Evolutionary conservation across 2,888 invertebrate genomes (phyloP), one percentile per base, ranked within the genome.

Genomic region (Junonia oenone): DNA sequence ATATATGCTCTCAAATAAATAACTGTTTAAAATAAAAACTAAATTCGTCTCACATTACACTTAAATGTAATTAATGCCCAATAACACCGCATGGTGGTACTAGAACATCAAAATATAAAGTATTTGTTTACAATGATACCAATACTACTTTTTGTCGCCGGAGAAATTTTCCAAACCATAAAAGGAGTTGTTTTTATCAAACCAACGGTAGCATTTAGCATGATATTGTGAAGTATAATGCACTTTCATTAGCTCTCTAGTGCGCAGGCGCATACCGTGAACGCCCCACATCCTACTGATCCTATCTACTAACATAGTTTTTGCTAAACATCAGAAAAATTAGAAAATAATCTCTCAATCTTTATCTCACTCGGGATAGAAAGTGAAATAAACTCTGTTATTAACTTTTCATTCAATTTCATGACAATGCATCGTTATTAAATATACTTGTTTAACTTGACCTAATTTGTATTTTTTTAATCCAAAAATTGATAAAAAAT

Each of bases 291-390:
- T 54, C 53, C 48, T 40, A 13, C 43, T 13, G 51, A 60, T 60
- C 46, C 51, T 60, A 60, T 60, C 60, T 56, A 19, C 4, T 43
- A 47, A 22, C 50, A 56, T 33, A 55, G 58, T 46, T 52, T 55
- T 51, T 46, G 37, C 48, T 50, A 48, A 54, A 33, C 53, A 46
- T 17, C 26, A 43, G 40, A 54, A 48, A 54, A 54, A 48, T 47
- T 3, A 19, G 45, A 52, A 15, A 52, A 52, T 52, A 45, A 56
- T 49, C 52, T 37, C 29, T 13, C 22, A 45, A 56, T 56, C 6
- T 22, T 19, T 8, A 56, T 56, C 51, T 48, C 35, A 48, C 31
- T 40, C 40, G 55, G 15, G 52, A 6, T 49, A 49, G 56, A 56
- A 56, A 56, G 56, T 52, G 49, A 56, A 52, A 45, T 56, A 52